A percentile compares a stretch with the other conserved stretches of the same genome.
These are phyloP conservation scores for Callosobruchus maculatus DNA, from an alignment of 2,888 invertebrate genomes.

Conservation along the genomic window DNA sequence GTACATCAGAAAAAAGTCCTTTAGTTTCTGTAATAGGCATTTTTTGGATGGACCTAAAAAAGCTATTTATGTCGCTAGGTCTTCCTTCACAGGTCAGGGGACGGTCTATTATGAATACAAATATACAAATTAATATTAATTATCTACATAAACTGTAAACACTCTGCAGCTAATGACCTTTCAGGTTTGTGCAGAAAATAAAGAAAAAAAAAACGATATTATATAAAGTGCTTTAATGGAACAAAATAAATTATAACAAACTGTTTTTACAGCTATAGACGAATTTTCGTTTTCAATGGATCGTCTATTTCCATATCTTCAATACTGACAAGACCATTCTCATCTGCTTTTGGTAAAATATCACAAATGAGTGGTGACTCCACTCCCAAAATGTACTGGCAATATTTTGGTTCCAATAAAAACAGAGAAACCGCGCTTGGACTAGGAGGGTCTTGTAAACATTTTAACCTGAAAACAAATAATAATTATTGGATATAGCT, in stretches of 20 bases:
- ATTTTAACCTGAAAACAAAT: slow-evolving; percentile 58
- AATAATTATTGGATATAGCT: too few relatives aligned
- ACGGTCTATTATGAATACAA: too few relatives aligned
- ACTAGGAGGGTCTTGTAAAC: slow-evolving; percentile 66
- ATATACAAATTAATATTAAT: too few relatives aligned
- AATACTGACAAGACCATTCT: slow-evolving; percentile 63
- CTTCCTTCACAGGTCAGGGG: too few relatives aligned
- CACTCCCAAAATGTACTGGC: slow-evolving; percentile 92
- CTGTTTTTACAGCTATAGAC: neutral
- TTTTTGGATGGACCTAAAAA: too few relatives aligned
- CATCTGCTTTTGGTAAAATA: slow-evolving; percentile 76
- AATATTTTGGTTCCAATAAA: slow-evolving; percentile 85
- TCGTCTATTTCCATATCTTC: neutral
- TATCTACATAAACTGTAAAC: too few relatives aligned
- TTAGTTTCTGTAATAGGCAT: too few relatives aligned
- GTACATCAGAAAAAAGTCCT: too few relatives aligned
- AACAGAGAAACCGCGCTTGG: slow-evolving; percentile 83
- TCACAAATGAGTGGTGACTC: slow-evolving; percentile 90
- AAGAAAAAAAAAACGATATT: neutral
- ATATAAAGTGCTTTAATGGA: neutral
- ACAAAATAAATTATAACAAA: neutral
- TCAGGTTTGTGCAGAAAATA: too few relatives aligned
- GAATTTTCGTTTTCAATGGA: neutral
- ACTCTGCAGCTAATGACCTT: too few relatives aligned
- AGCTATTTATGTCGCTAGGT: too few relatives aligned